Conservation (phyloP, 2,797 vertebrate species). For the Knipowitschia caucasica region DNA sequence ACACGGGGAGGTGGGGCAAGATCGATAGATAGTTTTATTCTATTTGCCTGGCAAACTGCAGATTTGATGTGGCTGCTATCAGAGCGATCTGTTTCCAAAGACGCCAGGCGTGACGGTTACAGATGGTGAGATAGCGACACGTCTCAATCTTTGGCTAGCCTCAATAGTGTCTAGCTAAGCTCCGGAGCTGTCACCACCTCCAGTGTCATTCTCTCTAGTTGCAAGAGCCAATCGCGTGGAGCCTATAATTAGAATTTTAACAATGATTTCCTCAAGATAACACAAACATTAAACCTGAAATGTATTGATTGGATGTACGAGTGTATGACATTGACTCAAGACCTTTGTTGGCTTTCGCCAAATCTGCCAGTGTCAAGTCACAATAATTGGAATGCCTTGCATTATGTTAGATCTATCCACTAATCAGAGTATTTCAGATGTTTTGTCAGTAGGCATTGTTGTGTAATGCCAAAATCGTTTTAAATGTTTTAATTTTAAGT, state of each 20-base stretch:
- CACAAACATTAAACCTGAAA: neutral
- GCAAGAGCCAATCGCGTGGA: slow-evolving; percentile 8
- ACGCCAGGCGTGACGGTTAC: slow-evolving; percentile 63
- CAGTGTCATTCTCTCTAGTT: slow-evolving; percentile 14
- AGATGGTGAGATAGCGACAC: slow-evolving; percentile 65
- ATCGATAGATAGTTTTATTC: slow-evolving; percentile 79
- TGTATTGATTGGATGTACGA: no score
- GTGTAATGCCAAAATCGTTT: no score
- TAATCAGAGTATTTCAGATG: no score
- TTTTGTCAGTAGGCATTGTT: no score
- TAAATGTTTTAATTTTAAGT: no score
- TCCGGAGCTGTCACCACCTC: slow-evolving; percentile 22
- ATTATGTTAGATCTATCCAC: no score
- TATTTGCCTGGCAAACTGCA: slow-evolving; percentile 73
- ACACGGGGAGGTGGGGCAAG: slow-evolving; percentile 62
- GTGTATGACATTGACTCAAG: no score
- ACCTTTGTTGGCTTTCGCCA: no score
- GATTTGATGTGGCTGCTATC: slow-evolving; percentile 70
- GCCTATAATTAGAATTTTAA: neutral
- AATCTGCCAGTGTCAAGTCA: no score
- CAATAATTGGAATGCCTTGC: no score
- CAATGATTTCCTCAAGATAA: neutral
- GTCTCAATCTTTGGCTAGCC: slow-evolving; percentile 63
- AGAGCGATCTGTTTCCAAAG: slow-evolving; percentile 61
- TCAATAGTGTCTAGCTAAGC: slow-evolving; percentile 32